Base-by-base conservation (phyloP, 2,797 vertebrate species). In the Microchirus variegatus region DNA sequence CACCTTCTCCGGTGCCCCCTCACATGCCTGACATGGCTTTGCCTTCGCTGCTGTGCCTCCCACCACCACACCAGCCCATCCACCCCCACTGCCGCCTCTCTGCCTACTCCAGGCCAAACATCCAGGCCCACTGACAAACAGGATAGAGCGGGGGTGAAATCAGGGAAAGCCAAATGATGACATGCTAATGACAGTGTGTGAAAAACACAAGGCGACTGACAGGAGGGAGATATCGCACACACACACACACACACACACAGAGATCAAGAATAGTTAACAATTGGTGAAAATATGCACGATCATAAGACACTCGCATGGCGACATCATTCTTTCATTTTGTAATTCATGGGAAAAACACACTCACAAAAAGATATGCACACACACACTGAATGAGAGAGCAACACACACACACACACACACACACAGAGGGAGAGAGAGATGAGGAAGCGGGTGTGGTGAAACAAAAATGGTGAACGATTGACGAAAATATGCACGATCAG, bases 1-100 rank as follows among this genome's bases (percentile, higher is more conserved):
- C 81, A 87, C 81, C 78, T 73, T 82, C 75, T 71, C 61, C 69
- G 65, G 67, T 53, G 5, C 83, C 87, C 74, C 67, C 86, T 83
- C 75, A 78, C 77, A 88, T 82, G 87, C 77, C 78, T 84, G 68
- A 72, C 72, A 70, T 73, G 77, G 59, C 80, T 77, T 43, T 67
- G 67, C 77, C 77, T 78, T 77, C 67, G 8, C 38, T 62, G 52
- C 67, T 62, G 52, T 66, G 66, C 15, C 59, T 50, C 57, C 51
- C 2, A 7, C 15, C 17, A 13, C 44, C 26, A 6, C 53, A n/a
- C n/a, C n/a, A n/a, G n/a, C n/a, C n/a, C n/a, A n/a, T n/a, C n/a
- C n/a, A 7, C 15, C 17, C 16, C 44, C 26, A 6, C 53, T 8
- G 10, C 26, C 35, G n/a, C 15, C 17, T 11, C 38, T 51, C 53